phyloP scores from a whole-genome alignment of 2,113 vertebrate genomes.

The Chloropsis hardwickii region DNA sequence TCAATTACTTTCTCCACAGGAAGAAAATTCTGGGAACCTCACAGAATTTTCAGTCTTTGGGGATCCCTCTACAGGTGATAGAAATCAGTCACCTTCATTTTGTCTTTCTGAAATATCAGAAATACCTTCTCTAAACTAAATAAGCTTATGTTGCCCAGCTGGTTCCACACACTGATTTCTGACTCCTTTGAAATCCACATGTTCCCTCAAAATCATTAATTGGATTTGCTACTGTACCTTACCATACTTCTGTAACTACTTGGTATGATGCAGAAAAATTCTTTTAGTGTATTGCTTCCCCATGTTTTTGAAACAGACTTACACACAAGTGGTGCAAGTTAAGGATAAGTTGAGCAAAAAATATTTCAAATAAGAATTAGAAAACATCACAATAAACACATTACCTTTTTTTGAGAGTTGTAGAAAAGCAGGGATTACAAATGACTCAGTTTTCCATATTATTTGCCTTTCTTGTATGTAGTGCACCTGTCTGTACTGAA shows the following conservation, averaged over 20 bases:
- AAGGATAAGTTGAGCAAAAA: slow-evolving; percentile 12
- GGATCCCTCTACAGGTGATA: not conserved
- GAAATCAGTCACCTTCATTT: not conserved
- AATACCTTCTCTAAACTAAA: not conserved
- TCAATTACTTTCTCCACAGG: not conserved
- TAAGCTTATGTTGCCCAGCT: not conserved
- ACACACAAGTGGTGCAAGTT: not conserved
- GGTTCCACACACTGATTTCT: not conserved
- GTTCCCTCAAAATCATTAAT: not conserved
- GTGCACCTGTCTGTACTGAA: not conserved
- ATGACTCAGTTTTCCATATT: not conserved
- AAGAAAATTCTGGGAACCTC: not conserved
- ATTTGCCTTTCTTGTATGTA: not conserved
- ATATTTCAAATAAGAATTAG: not conserved
- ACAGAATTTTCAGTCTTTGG: not conserved
- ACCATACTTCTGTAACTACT: slow-evolving; percentile 10
- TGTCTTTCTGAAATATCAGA: not conserved
- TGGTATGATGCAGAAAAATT: not conserved
- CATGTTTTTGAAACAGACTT: not conserved
- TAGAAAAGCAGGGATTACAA: not conserved
- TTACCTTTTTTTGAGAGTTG: not conserved
- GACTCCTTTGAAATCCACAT: not conserved
- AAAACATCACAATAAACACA: not conserved
- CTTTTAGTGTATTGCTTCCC: slow-evolving; percentile 24
- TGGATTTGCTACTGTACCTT: slow-evolving; percentile 16